Evolutionary conservation across 2,888 invertebrate genomes (phyloP).

Genomic region (Rhagonycha lutea): DNA sequence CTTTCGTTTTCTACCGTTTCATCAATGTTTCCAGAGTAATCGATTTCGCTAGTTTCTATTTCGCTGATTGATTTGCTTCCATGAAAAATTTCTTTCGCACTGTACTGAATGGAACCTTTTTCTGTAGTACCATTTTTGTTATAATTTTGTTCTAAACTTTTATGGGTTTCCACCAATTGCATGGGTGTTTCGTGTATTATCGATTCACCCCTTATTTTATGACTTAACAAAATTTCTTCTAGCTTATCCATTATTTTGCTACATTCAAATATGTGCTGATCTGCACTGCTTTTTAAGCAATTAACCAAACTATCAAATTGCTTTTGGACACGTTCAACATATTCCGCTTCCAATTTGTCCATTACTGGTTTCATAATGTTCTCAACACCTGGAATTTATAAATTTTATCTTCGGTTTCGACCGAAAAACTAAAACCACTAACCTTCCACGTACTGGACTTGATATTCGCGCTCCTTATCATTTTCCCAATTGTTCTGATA

Average conservation of each 20-base stretch:
- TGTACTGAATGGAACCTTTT: neutral
- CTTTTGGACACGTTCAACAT: constrained; percentile 29
- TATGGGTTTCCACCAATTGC: neutral
- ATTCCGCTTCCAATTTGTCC: constrained; percentile 34
- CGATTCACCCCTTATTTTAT: constrained; percentile 43
- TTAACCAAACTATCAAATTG: constrained; percentile 38
- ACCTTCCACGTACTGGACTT: neutral
- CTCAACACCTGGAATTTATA: neutral
- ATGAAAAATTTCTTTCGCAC: neutral
- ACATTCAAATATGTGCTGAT: constrained; percentile 34
- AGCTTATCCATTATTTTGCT: constrained; percentile 35
- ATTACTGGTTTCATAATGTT: constrained; percentile 11
- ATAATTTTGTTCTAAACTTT: neutral
- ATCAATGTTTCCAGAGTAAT: neutral
- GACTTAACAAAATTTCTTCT: constrained; percentile 42
- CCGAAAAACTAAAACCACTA: neutral
- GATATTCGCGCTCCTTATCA: constrained; percentile 41
- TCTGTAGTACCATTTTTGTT: neutral
- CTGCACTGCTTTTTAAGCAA: constrained; percentile 34
- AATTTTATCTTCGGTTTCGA: neutral
- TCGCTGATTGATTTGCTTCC: neutral
- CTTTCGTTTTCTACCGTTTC: neutral
- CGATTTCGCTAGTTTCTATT: neutral
- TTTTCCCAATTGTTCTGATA: constrained; percentile 48
- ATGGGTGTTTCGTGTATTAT: constrained; percentile 29